These are phyloP conservation scores for Parazoanthus darwini DNA, from an alignment of 92 coral and sea anemone genomes.

Conservation along the genomic window DNA sequence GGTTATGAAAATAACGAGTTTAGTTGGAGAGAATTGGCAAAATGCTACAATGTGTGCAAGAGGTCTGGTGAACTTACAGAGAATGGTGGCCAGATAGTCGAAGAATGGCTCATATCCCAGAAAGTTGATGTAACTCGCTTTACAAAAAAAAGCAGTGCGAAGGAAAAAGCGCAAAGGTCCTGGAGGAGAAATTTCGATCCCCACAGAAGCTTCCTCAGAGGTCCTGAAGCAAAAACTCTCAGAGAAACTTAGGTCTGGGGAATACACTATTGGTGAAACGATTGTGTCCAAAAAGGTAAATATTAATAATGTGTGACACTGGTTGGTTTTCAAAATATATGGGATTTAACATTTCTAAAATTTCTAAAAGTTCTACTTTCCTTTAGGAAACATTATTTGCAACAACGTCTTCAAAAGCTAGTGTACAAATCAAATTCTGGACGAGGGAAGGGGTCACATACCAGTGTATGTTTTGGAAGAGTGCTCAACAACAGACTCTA, in stretches of 20 bases:
- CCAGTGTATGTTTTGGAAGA: too few relatives aligned
- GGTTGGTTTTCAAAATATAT: neutral
- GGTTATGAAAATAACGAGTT: conserved; percentile 40
- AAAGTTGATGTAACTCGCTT: conserved; percentile 48
- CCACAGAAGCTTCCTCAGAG: conserved; percentile 49
- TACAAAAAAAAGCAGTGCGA: conserved; percentile 46
- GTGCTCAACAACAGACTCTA: too few relatives aligned
- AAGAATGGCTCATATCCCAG: conserved; percentile 54
- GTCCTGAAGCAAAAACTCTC: conserved; percentile 37
- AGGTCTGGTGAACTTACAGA: conserved; percentile 42
- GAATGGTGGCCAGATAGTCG: conserved; percentile 62
- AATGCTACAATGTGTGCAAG: conserved; percentile 40
- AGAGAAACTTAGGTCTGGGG: conserved; percentile 48
- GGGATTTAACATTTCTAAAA: neutral
- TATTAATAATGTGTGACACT: neutral
- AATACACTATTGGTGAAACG: conserved; percentile 57
- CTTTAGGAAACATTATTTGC: too few relatives aligned
- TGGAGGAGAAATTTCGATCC: conserved; percentile 66
- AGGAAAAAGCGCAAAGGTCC: conserved; percentile 58
- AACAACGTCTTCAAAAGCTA: too few relatives aligned
- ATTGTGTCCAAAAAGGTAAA: conserved; percentile 65
- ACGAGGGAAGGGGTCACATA: too few relatives aligned
- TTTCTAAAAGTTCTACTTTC: neutral
- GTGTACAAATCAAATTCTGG: too few relatives aligned
- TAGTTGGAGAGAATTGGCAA: conserved; percentile 50